Base-by-base conservation (phyloP, 2,113 vertebrate species). In the Macrotis lagotis region DNA sequence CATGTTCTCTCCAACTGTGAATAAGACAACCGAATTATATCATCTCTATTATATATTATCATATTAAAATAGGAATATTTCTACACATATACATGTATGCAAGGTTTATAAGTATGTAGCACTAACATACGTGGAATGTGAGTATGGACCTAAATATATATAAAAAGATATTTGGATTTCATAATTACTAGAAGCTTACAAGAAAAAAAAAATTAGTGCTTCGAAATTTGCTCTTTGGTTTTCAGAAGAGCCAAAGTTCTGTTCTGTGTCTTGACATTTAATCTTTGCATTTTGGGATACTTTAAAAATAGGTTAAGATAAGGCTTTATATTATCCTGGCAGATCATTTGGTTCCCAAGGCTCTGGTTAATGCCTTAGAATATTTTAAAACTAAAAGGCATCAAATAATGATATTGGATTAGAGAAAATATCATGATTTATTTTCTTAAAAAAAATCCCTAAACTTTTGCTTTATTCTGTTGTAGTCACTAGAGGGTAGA, bases 401-500 rank as follows among this genome's bases (percentile, higher is more conserved):
- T 51, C 91, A 95, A 96, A 96, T 94, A 6, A 0, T 50, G 5
- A 3, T 28, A 25, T 48, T 51, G 74, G 92, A 83, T 96, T 94
- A 93, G 49, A 50, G 92, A 66, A 94, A 50, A 37, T n/a, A 4
- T 50, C 93, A 94, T 4, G 59, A 88, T 59, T 97, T 51, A 95
- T 92, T 31, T n/a, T 4, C 0, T 51, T 59, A 94, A 50, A 12
- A 92, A 96, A 97, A 51, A 44, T 24, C 92, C 91, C 89, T 59
- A 97, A 55, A 92, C 83, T 88, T 98, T 93, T 98, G 98, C 95
- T 97, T 97, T 98, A 50, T 98, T 98, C 97, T 96, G 12, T 97
- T 97, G 50, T 92, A 95, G 98, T 98, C 99, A 98, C 98, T 98
- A 99, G 99, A 98, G 99, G 98, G 98, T 98, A 98, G 98, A 97